These are phyloP conservation scores for Drosophila eugracilis DNA, from an alignment of 1,140 invertebrate genomes.

Conservation along the genomic window DNA sequence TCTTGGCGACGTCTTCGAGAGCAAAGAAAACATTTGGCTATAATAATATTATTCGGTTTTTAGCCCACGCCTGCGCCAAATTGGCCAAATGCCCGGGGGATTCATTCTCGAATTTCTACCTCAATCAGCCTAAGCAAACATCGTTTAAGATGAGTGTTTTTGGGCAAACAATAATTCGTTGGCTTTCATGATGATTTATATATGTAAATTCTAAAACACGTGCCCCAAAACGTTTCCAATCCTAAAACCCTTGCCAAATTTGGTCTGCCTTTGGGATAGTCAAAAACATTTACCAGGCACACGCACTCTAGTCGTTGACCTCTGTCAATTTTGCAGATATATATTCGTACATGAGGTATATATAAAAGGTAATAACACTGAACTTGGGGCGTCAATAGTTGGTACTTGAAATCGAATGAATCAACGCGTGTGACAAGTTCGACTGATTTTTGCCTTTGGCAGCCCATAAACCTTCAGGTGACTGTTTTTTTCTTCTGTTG, in stretches of 20 bases:
- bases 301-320: conserved; percentile 25
- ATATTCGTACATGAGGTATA: neutral
- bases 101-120: conserved; percentile 25
- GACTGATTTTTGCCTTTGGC: conserved; percentile 30
- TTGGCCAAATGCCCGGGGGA: conserved; percentile 13
- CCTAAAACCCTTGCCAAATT: neutral
- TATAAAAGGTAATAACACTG: conserved; percentile 20
- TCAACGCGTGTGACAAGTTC: conserved; percentile 51
- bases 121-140: conserved; percentile 29
- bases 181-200: conserved; percentile 1
- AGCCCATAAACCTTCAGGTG: conserved; percentile 66
- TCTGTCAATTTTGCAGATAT: conserved; percentile 3
- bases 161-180: conserved; percentile 11
- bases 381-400: conserved; percentile 26
- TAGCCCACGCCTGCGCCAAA: conserved; percentile 11
- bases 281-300: conserved; percentile 1
- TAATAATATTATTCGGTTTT: neutral
- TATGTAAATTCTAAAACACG: conserved; percentile 18
- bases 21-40: conserved; percentile 22
- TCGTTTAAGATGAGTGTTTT: conserved; percentile 20
- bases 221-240: no score
- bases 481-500: conserved; percentile 33
- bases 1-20: conserved; percentile 24
- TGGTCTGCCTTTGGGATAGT: neutral
- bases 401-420: conserved; percentile 21